Percentiles rank a stretch among this genome's conserved stretches.
phyloP scores from a whole-genome alignment of 2,113 vertebrate genomes.

The Aphelocoma coerulescens region DNA sequence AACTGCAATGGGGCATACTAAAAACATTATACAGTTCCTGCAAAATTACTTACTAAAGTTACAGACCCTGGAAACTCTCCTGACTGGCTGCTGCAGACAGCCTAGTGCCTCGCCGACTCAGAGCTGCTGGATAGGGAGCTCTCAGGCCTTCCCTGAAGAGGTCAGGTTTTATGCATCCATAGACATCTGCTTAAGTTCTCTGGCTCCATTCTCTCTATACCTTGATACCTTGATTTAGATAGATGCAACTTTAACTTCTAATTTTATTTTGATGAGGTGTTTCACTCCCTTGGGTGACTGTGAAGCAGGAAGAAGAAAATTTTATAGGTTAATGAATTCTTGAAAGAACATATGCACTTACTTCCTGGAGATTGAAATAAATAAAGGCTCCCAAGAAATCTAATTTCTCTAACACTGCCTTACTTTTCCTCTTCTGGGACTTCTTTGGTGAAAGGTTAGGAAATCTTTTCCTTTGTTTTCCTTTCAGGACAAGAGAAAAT shows the following conservation, averaged over 20 bases:
- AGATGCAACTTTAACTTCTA: neutral
- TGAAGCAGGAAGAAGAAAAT: neutral
- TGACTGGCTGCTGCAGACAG: neutral
- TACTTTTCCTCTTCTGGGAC: neutral
- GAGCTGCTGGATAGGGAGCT: neutral
- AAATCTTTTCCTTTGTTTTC: neutral
- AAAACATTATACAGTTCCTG: neutral
- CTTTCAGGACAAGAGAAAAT: neutral
- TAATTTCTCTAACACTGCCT: neutral
- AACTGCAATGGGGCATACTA: neutral
- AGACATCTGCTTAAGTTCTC: neutral
- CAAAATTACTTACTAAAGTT: conserved; percentile 1
- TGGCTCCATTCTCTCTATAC: neutral
- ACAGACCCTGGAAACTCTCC: neutral
- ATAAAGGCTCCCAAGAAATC: neutral
- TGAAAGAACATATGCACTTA: neutral
- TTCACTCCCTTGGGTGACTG: neutral
- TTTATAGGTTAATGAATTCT: neutral
- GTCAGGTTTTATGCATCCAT: neutral
- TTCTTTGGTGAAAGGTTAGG: neutral
- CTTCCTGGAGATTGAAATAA: neutral
- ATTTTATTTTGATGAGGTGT: neutral
- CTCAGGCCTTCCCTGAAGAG: neutral
- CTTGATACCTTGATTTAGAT: neutral
- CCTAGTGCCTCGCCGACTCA: accelerated